phyloP scores from a whole-genome alignment of 2,888 invertebrate species.

The Phania funesta region DNA sequence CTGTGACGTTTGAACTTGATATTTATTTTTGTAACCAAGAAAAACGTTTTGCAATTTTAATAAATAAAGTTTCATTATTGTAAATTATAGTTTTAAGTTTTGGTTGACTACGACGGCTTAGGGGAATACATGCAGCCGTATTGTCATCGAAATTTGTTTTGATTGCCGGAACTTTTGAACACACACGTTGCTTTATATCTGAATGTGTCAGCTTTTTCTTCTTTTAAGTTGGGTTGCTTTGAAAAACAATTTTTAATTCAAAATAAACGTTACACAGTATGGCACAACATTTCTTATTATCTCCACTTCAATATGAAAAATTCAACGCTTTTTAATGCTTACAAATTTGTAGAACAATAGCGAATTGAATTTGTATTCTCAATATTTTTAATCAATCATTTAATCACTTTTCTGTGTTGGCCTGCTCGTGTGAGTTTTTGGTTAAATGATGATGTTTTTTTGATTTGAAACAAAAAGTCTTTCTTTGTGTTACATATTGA shows the following conservation, averaged over 20 bases:
- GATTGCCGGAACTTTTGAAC: slow-evolving; percentile 41
- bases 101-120: slow-evolving; percentile 22
- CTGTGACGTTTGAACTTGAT: too few relatives aligned
- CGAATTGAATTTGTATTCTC: background rate
- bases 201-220: slow-evolving; percentile 38
- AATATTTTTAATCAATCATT: slow-evolving; percentile 69
- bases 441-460: slow-evolving; percentile 20
- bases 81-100: slow-evolving; percentile 6
- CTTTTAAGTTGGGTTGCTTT: background rate
- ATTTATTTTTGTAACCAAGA: background rate
- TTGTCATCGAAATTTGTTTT: slow-evolving; percentile 38
- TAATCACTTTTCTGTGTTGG: slow-evolving; percentile 60
- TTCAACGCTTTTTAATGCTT: slow-evolving; percentile 61
- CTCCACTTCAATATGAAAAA: slow-evolving; percentile 53
- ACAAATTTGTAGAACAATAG: slow-evolving; percentile 65
- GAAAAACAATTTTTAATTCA: background rate
- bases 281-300: slow-evolving; percentile 63
- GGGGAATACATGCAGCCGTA: slow-evolving; percentile 21
- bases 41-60: slow-evolving; percentile 7
- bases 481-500: background rate
- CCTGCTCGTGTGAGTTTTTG: background rate
- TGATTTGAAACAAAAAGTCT: slow-evolving; percentile 14
- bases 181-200: slow-evolving; percentile 52
- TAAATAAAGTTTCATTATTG: background rate
- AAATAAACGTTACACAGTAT: slow-evolving; percentile 58